Base-by-base conservation (phyloP, 2,888 invertebrate species). In the Acleris cristana region DNA sequence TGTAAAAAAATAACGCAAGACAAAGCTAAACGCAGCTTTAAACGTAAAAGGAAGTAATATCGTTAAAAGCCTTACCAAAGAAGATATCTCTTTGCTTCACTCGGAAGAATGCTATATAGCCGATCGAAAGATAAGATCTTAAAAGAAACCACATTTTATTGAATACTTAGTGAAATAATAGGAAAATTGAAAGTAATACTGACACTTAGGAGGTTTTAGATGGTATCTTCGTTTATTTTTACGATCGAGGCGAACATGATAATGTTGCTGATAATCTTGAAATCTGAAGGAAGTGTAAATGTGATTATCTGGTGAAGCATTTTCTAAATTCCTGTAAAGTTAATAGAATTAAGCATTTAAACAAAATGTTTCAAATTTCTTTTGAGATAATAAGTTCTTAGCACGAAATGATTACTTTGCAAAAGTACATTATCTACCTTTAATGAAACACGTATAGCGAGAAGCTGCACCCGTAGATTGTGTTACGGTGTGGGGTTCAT, bases 51-150 rank as follows among this genome's bases (percentile, higher is more conserved):
- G 52, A 64, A 66, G 56, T 62, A 45, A 56, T 66, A 23, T 48
- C 10, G 45, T 66, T 62, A 62, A 62, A 66, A 66, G 66, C 51
- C 56, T 19, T 45, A 26, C 48, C 53, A 23, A 8, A 26, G n/a
- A 55, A 53, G 10, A 34, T 69, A 60, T 73, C 77, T 69, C 18
- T 44, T 69, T 71, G 71, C 70, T 73, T 74, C 72, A 73, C 73
- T 75, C 74, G 72, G 75, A 68, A 75, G 72, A 71, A 69, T 60
- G 51, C 40, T 51, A n/a, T n/a, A n/a, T n/a, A 70, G 72, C 74
- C 54, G 76, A 78, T 78, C 65, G 58, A 72, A 45, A 73, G 78
- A 79, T 79, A 80, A 78, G 71, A 74, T 58, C 66, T 69, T 40
- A 72, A 71, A 57, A 26, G n/a, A 53, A 26, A 58, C 57, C 67